Evolutionary conservation across 2,888 invertebrate species (phyloP), one percentile per base, ranked within the genome.

Genomic region (Halictus ligatus): DNA sequence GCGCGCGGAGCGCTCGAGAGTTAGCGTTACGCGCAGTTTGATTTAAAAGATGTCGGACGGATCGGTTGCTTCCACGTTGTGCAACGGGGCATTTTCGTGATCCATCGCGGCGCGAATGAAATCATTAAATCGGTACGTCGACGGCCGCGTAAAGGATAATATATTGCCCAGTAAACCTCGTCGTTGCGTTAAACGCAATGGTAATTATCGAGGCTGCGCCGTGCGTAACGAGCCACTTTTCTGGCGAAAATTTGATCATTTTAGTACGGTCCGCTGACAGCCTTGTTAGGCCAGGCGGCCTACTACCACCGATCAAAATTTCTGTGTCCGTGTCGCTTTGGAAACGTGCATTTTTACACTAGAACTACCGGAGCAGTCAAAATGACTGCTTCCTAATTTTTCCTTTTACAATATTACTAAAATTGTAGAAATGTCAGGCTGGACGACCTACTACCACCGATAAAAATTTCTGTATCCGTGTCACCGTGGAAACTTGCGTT

Each of bases 121-220:
- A 90, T 74, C 85, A 86, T 88, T 84, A 88, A 72, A 78, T 58
- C 69, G 67, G 73, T 72, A 12, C 80, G 80, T 78, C 75, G 76
- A 43, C n/a, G 77, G 40, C 18, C 72, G 77, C 46, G 43, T 82
- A 86, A 87, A 80, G 54, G 74, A 77, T 89, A 86, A 91, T 86
- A 84, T 91, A 90, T 88, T 84, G 75, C 48, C 60, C 85, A 69
- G 75, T 91, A 90, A 90, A 90, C 89, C 91, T 86, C 84, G 80
- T 85, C 84, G 78, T 73, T 54, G 73, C 75, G 84, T 77, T 90
- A 84, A 90, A 81, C 83, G 78, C 78, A 64, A 74, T 87, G 83
- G 85, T 89, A 88, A 91, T 91, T 88, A 91, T 89, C 81, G 76
- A 75, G 35, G 46, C 35, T 13, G n/a, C 18, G 46, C 46, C 48